Conservation (phyloP, 2,797 vertebrate species). For the Avahi laniger region DNA sequence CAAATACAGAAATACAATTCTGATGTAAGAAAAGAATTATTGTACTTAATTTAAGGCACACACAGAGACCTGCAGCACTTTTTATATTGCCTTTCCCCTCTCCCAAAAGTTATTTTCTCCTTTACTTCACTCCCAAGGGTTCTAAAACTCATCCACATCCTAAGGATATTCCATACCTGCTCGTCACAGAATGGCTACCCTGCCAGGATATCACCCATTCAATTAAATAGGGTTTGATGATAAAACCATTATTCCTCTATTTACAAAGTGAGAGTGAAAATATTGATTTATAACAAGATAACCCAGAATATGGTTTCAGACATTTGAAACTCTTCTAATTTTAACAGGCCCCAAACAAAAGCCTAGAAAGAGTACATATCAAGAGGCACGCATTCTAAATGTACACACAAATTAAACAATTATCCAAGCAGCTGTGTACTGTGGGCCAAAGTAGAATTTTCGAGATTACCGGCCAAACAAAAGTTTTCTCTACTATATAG, state of each 20-base stretch:
- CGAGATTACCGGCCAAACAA: not conserved
- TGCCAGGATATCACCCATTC: not conserved
- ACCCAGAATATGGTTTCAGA: not conserved
- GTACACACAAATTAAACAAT: not conserved
- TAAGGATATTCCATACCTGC: not conserved
- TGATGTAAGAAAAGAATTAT: conserved; percentile 2
- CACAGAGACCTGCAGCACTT: not conserved
- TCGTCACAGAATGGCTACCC: not conserved
- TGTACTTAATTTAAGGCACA: conserved; percentile 35
- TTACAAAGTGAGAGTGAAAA: not conserved
- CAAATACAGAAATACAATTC: not conserved
- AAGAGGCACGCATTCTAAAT: not conserved
- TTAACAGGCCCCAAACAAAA: conserved; percentile 32
- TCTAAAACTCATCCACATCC: not conserved
- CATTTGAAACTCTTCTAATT: conserved; percentile 30
- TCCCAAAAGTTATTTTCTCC: not conserved
- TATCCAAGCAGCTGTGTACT: not conserved
- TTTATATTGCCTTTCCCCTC: not conserved
- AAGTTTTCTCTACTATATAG: not conserved
- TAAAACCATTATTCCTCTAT: not conserved
- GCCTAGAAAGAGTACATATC: not conserved
- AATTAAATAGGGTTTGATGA: not conserved
- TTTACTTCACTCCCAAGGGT: not conserved
- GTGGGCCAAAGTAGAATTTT: not conserved
- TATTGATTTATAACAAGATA: not conserved